phyloP scores from a whole-genome alignment of 1,140 invertebrate species.

The Drosophila pachea region DNA sequence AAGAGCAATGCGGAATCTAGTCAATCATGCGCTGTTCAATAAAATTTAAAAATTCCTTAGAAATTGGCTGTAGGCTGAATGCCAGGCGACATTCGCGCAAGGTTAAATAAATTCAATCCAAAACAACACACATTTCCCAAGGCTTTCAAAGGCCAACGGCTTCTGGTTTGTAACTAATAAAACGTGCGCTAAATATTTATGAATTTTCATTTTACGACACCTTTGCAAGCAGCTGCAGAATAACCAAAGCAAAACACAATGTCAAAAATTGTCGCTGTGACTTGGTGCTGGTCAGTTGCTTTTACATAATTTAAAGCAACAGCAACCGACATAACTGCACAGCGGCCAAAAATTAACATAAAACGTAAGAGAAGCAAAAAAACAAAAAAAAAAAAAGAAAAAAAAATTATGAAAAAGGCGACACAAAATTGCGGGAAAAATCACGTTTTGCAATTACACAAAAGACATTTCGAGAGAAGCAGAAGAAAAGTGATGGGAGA shows the following conservation, averaged over 20 bases:
- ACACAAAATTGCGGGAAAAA: conserved; percentile 38
- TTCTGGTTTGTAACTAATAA: conserved; percentile 57
- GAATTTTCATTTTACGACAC: conserved; percentile 73
- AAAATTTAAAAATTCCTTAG: no score
- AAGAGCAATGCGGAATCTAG: no score
- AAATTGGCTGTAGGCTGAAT: conserved; percentile 27
- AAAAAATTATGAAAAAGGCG: background rate
- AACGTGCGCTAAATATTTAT: conserved; percentile 75
- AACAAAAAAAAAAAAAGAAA: conserved; percentile 30
- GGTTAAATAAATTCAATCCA: conserved; percentile 37
- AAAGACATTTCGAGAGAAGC: no score
- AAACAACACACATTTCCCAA: conserved; percentile 26
- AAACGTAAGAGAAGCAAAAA: conserved; percentile 27
- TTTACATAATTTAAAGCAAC: conserved; percentile 56
- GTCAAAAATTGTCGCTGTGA: conserved; percentile 22
- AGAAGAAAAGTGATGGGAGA: no score
- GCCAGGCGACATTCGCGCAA: conserved; percentile 23
- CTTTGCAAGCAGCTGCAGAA: conserved; percentile 52
- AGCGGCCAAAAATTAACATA: conserved; percentile 60
- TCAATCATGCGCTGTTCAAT: no score
- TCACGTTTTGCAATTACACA: conserved; percentile 72
- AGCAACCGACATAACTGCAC: conserved; percentile 16
- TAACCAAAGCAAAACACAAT: background rate
- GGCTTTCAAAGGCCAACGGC: conserved; percentile 38
- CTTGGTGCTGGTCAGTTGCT: conserved; percentile 40